A percentile compares a stretch with the other conserved stretches of the same genome.
These are phyloP conservation scores for Dusona sp. DNA, from an alignment of 2,888 invertebrate species.

Conservation along the genomic window DNA sequence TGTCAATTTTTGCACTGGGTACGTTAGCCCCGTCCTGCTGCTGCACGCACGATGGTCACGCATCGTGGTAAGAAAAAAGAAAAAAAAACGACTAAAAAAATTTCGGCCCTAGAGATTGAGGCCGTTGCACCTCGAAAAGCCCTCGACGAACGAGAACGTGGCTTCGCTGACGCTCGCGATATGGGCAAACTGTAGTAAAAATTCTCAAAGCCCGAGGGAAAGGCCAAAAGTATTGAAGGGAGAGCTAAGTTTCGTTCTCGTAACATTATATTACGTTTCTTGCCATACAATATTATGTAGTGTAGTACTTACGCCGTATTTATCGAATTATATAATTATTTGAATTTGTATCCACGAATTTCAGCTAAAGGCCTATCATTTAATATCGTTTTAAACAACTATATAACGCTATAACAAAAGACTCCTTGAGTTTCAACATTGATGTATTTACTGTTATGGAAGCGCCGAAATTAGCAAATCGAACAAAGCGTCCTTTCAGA, in stretches of 20 bases:
- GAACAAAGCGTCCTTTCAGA: constrained; percentile 40
- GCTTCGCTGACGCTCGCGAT: constrained; percentile 49
- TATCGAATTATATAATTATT: constrained; percentile 4
- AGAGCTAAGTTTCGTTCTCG: constrained; percentile 33
- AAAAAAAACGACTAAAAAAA: constrained; percentile 52
- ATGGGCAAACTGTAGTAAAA: constrained; percentile 59
- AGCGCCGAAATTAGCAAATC: constrained; percentile 3
- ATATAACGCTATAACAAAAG: neutral
- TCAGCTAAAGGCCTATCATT: neutral
- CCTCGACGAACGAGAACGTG: constrained; percentile 74
- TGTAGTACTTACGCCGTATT: constrained; percentile 1
- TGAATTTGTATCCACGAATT: neutral
- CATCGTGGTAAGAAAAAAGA: constrained; percentile 76
- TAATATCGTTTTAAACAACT: neutral
- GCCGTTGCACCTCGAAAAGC: constrained; percentile 82
- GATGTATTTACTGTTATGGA: neutral
- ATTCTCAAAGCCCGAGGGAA: constrained; percentile 50
- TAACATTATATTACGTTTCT: constrained; percentile 25
- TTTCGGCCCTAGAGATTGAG: constrained; percentile 83
- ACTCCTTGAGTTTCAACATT: neutral
- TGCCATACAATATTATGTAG: constrained; percentile 6
- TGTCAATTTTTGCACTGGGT: constrained; percentile 62
- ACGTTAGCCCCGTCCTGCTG: constrained; percentile 67
- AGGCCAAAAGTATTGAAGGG: constrained; percentile 39
- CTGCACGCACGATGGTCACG: constrained; percentile 78